A percentile compares a stretch with the other conserved stretches of the same genome.
Evolutionary conservation across 2,888 invertebrate genomes (phyloP).

Genomic region (Tiphia femorata): DNA sequence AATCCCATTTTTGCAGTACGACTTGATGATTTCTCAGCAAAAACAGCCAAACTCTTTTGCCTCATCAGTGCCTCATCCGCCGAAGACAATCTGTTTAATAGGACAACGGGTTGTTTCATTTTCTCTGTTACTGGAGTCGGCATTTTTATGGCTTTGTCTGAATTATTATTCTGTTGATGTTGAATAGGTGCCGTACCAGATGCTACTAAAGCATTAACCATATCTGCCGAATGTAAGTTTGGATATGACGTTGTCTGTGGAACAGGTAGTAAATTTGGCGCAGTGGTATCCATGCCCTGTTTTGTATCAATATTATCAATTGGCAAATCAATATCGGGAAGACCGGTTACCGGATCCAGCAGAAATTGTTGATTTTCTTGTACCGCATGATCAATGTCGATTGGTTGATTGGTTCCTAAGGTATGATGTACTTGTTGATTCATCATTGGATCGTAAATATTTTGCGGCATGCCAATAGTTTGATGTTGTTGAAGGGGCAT

Average conservation of each 20-base stretch:
- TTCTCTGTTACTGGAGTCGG: conserved; percentile 51
- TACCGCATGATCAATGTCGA: conserved; percentile 49
- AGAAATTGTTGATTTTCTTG: conserved; percentile 60
- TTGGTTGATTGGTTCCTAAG: conserved; percentile 45
- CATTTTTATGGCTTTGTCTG: conserved; percentile 37
- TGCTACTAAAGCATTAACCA: conserved; percentile 38
- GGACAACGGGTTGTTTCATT: conserved; percentile 74
- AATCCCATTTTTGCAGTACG: conserved; percentile 74
- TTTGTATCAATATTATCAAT: conserved; percentile 57
- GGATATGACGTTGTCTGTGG: conserved; percentile 39
- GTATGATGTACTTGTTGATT: conserved; percentile 59
- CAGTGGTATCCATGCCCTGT: conserved; percentile 38
- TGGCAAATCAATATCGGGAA: conserved; percentile 64
- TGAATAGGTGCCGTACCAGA: conserved; percentile 20
- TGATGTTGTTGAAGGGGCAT: conserved; percentile 41
- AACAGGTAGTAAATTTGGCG: conserved; percentile 31
- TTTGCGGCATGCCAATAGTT: conserved; percentile 51
- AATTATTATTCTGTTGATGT: conserved; percentile 43
- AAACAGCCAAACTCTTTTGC: conserved; percentile 76
- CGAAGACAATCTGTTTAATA: conserved; percentile 74
- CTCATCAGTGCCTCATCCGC: conserved; percentile 75
- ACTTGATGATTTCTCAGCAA: conserved; percentile 75
- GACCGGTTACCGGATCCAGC: conserved; percentile 58
- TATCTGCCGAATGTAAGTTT: conserved; percentile 33
- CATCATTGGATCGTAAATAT: conserved; percentile 59